Conservation (phyloP, 2,888 invertebrate genomes). For the Drosophila limbata region DNA sequence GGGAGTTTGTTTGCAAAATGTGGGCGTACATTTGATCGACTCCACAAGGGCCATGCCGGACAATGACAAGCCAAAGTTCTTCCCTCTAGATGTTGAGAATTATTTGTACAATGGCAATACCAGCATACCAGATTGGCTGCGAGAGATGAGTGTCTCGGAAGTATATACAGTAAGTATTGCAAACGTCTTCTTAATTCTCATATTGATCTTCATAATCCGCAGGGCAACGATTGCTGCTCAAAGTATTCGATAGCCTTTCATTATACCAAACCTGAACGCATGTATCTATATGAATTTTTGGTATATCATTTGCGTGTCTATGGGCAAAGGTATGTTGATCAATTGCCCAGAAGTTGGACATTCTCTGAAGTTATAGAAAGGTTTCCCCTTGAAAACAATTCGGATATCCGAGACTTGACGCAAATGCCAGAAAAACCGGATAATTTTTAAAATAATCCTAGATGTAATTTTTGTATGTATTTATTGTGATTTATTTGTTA, state of each 20-base stretch:
- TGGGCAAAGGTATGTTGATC: slow-evolving; percentile 83
- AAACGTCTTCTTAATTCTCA: not conserved
- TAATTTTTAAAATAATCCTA: slow-evolving; percentile 55
- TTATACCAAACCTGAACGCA: slow-evolving; percentile 94
- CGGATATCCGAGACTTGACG: slow-evolving; percentile 49
- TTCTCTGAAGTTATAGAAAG: slow-evolving; percentile 40
- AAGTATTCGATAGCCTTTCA: slow-evolving; percentile 98
- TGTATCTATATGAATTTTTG: slow-evolving; percentile 97
- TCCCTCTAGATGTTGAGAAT: slow-evolving; percentile 62
- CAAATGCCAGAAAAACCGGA: slow-evolving; percentile 61
- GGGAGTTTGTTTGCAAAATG: slow-evolving; percentile 91
- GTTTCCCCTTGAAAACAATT: slow-evolving; percentile 68
- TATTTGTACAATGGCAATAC: slow-evolving; percentile 54
- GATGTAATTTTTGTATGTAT: not conserved
- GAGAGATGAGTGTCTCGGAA: slow-evolving; percentile 61
- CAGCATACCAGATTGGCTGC: slow-evolving; percentile 68
- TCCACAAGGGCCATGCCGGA: slow-evolving; percentile 86
- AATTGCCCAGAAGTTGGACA: slow-evolving; percentile 45
- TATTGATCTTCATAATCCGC: slow-evolving; percentile 32
- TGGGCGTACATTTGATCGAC: slow-evolving; percentile 95
- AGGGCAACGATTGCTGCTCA: slow-evolving; percentile 96
- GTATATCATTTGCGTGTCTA: slow-evolving; percentile 95
- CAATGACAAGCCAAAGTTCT: slow-evolving; percentile 66
- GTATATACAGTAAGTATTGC: slow-evolving; percentile 87
- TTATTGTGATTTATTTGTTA: slow-evolving; percentile 34